Evolutionary conservation across 1,140 invertebrate species (phyloP).

Genomic region (Yoshiicerus persimilis): DNA sequence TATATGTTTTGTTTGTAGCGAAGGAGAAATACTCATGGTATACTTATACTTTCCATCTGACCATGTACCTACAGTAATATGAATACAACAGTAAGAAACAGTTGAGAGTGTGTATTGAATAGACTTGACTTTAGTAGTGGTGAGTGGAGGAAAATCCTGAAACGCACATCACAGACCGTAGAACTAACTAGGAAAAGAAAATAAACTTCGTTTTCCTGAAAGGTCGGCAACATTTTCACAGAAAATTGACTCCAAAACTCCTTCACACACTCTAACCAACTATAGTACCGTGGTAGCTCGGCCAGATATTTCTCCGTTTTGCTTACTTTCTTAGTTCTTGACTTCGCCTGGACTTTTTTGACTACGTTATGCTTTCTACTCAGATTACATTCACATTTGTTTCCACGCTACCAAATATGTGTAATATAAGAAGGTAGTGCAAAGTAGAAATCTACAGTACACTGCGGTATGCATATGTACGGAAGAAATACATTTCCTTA

Average conservation of each 20-base stretch:
- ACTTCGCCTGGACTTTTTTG: background rate
- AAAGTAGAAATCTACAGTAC: background rate
- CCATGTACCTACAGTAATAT: background rate
- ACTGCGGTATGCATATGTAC: background rate
- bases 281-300: background rate
- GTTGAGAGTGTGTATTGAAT: background rate
- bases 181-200: background rate
- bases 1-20: too few species aligned
- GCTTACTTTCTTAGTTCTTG: background rate
- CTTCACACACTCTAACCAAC: conserved; percentile 23
- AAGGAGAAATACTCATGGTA: background rate
- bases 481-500: too few species aligned
- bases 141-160: background rate
- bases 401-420: background rate
- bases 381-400: too few species aligned
- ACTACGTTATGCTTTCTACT: background rate
- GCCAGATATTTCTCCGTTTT: background rate
- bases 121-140: background rate
- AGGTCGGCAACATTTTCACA: conserved; percentile 29
- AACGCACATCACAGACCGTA: background rate
- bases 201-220: conserved; percentile 25
- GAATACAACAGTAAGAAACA: background rate
- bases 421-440: background rate
- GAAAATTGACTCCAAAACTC: conserved; percentile 26
- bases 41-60: too few species aligned